Evolutionary conservation across 2,888 invertebrate species (phyloP).

Genomic region (Cerastis rubricosa): DNA sequence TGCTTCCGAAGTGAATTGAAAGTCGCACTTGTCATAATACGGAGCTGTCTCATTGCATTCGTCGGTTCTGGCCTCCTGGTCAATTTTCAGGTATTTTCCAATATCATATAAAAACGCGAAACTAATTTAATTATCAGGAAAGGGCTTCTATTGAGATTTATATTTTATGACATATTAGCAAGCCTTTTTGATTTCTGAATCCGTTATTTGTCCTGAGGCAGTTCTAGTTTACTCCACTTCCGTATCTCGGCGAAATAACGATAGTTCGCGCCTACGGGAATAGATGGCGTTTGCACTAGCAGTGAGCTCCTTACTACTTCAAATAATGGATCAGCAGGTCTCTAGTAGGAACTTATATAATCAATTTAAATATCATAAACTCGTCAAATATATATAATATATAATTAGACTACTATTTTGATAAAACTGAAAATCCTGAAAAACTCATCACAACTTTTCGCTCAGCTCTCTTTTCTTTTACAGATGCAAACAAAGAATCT

Average conservation of each 20-base stretch:
- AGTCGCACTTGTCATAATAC: no score
- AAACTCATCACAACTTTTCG: neutral
- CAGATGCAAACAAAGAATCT: neutral
- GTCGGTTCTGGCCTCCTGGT: neutral
- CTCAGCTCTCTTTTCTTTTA: neutral
- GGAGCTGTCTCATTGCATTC: neutral
- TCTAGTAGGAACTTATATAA: neutral
- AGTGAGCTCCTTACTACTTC: neutral
- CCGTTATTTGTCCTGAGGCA: neutral
- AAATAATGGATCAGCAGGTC: neutral
- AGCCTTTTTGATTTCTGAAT: neutral
- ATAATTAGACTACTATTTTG: no score
- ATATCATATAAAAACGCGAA: neutral
- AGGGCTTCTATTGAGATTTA: neutral
- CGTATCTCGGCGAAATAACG: slow-evolving; percentile 6
- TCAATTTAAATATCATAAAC: neutral
- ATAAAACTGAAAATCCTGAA: neutral
- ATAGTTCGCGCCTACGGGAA: slow-evolving; percentile 37
- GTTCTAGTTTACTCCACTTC: slow-evolving; percentile 13
- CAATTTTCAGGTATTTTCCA: neutral
- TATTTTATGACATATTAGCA: neutral
- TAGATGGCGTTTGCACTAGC: slow-evolving; percentile 50
- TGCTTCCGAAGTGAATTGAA: neutral
- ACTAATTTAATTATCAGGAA: neutral
- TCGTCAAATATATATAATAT: neutral